Conservation (phyloP, 2,113 vertebrate genomes). For the Microcebus jonahi region DNA sequence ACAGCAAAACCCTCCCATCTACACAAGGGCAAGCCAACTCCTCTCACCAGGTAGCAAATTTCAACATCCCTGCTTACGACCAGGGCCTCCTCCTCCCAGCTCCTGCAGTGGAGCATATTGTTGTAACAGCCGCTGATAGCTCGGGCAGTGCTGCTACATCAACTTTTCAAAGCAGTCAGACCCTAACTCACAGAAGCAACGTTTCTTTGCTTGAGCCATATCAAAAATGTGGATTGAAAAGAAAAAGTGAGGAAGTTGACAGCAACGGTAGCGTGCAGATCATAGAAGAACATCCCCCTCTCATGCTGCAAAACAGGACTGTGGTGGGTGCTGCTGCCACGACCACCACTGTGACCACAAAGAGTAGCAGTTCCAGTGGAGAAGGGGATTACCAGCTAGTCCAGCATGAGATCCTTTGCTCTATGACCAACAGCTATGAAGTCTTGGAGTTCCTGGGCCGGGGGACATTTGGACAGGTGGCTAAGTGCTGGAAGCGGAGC, state of each 20-base stretch:
- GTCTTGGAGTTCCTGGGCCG: slow-evolving; percentile 98
- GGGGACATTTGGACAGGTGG: slow-evolving; percentile 98
- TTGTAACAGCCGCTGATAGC: slow-evolving; percentile 97
- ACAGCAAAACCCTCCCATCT: slow-evolving; percentile 91
- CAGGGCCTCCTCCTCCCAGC: slow-evolving; percentile 89
- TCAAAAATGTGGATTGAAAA: slow-evolving; percentile 96
- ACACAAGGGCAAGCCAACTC: slow-evolving; percentile 89
- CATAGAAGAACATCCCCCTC: slow-evolving; percentile 98
- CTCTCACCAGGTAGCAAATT: slow-evolving; percentile 93
- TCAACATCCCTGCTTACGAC: slow-evolving; percentile 92
- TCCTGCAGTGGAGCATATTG: slow-evolving; percentile 90
- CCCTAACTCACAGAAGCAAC: slow-evolving; percentile 89
- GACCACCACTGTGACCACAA: slow-evolving; percentile 95
- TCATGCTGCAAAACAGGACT: slow-evolving; percentile 95
- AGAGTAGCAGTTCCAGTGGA: slow-evolving; percentile 96
- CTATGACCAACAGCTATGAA: slow-evolving; percentile 98
- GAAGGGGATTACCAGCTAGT: slow-evolving; percentile 99
- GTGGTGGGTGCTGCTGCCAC: slow-evolving; percentile 92
- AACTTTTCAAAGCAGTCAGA: slow-evolving; percentile 89
- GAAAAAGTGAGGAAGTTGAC: slow-evolving; percentile 98
- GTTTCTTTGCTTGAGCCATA: slow-evolving; percentile 91
- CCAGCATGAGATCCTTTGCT: slow-evolving; percentile 98
- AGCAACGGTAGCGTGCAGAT: slow-evolving; percentile 99
- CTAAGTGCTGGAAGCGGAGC: slow-evolving; percentile 98
- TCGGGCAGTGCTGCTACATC: slow-evolving; percentile 91